Evolutionary conservation across 2,797 vertebrate species (phyloP).

Genomic region (Paramormyrops hopkinsi): DNA sequence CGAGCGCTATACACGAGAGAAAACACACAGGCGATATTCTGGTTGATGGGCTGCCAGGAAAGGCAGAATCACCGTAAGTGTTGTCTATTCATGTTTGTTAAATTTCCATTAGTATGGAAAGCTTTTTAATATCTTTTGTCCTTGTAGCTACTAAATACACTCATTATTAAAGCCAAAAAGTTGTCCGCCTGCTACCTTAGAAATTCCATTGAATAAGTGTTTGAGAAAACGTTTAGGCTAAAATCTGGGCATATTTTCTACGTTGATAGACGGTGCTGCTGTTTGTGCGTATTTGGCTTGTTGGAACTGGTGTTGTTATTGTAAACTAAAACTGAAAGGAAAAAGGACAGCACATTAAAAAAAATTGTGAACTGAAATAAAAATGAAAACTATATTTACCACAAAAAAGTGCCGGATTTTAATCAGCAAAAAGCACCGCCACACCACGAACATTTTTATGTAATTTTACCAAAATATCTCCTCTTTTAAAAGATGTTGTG

Average conservation of each 20-base stretch:
- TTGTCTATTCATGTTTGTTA: not conserved
- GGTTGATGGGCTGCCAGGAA: not conserved
- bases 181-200: not conserved
- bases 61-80: too few relatives aligned
- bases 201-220: not conserved
- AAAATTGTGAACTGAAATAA: too few relatives aligned
- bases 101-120: too few relatives aligned
- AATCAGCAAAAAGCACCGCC: not conserved
- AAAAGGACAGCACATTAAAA: not conserved
- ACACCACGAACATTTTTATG: not conserved
- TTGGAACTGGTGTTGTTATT: not conserved
- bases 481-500: not conserved
- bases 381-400: not conserved
- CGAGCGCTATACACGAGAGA: not conserved
- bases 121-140: too few relatives aligned
- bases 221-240: not conserved
- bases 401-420: not conserved
- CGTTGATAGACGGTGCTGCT: not conserved
- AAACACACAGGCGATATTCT: not conserved
- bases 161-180: not conserved
- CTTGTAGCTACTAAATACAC: not conserved
- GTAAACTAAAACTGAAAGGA: not conserved
- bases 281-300: not conserved
- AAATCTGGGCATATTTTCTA: not conserved
- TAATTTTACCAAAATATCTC: not conserved